Base-by-base conservation (phyloP, 2,888 invertebrate genomes). In the Griposia aprilina region DNA sequence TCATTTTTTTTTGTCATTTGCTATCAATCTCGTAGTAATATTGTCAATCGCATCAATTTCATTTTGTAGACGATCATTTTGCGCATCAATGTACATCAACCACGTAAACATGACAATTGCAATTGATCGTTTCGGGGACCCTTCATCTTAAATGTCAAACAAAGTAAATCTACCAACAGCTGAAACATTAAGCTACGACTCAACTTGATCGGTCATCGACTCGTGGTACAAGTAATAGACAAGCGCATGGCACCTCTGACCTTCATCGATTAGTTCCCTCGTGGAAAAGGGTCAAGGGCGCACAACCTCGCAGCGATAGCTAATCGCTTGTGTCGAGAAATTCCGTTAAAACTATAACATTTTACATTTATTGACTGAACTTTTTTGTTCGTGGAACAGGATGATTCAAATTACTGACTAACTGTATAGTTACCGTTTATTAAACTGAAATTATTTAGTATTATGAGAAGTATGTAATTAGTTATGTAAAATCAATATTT, bases 201-300 rank as follows among this genome's bases (percentile, higher is more conserved):
- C 57, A 69, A 50, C 67, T 63, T 30, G 26, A 81, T 57, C 74
- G 82, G 81, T 67, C 85, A 73, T 62, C 73, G 85, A 65, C 85
- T 59, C 45, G 36, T 30, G 50, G 78, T 68, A 59, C 68, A 68
- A 73, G 55, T 45, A 68, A 66, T 80, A 76, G 62, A 76, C 76
- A 67, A 63, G 69, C 72, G 62, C 48, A 63, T 77, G 73, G 10
- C 26, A 81, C 69, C 73, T 77, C 50, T 70, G 60, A 83, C 83
- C 85, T 83, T 81, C 30, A 83, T 83, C 81, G 85, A 83, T 83
- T 72, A 5, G 50, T 81, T 70, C 72, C 82, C 57, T 75, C 75
- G 65, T 74, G 76, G 65, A 76, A 65, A 60, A 55, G 69, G 57
- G 86, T 74, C 86, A 85, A 81, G 77, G 85, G 17, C 71, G 57